Evolutionary conservation across 2,113 vertebrate genomes (phyloP).

Genomic region (Amphiprion percula): DNA sequence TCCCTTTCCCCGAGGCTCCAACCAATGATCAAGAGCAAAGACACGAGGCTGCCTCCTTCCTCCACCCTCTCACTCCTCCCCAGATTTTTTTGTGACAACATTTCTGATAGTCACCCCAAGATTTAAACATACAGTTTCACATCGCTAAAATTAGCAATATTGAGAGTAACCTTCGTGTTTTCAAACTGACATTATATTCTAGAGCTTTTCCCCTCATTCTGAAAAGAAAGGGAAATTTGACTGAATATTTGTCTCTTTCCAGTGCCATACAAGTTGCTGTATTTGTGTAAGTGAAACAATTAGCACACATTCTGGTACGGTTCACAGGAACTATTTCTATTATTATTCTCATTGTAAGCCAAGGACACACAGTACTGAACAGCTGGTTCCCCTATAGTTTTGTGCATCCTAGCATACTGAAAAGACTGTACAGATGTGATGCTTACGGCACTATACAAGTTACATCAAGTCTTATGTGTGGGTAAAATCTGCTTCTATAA

Average conservation of each 20-base stretch:
- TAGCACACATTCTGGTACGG: slow-evolving; percentile 11
- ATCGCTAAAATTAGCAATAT: slow-evolving; percentile 35
- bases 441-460: neutral
- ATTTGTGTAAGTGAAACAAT: slow-evolving; percentile 36
- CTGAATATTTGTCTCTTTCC: neutral
- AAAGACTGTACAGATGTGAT: neutral
- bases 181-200: neutral
- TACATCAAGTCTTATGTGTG: neutral
- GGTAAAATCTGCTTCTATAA: neutral
- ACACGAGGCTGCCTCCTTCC: slow-evolving; percentile 61
- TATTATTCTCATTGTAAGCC: slow-evolving; percentile 24
- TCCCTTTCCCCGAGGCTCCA: slow-evolving; percentile 71
- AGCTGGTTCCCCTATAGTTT: neutral
- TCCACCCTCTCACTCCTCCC: slow-evolving; percentile 38
- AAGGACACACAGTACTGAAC: slow-evolving; percentile 4
- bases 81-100: slow-evolving; percentile 2
- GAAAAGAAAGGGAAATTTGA: neutral
- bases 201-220: neutral
- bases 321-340: slow-evolving; percentile 32
- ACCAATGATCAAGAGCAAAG: slow-evolving; percentile 77
- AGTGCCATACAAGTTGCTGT: neutral
- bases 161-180: neutral
- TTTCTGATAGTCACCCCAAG: slow-evolving; percentile 40
- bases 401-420: neutral
- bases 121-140: slow-evolving; percentile 42